A percentile compares a stretch with the other conserved stretches of the same genome.
phyloP scores from a whole-genome alignment of 2,888 invertebrate species.

The Druceiella hillmani region DNA sequence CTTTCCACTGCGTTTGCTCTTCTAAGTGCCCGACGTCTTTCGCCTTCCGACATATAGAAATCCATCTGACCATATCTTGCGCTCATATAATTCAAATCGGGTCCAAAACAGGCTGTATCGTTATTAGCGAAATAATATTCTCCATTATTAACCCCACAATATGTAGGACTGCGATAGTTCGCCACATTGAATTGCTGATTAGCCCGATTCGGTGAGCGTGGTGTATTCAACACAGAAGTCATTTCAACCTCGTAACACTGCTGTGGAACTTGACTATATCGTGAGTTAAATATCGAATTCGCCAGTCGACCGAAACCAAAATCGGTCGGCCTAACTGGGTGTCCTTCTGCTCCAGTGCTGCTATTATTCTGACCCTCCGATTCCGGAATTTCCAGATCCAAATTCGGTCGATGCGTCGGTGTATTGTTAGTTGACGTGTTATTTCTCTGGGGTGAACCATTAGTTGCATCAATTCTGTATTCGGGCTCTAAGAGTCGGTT shows the following conservation, averaged over 20 bases:
- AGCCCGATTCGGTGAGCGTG: too few relatives aligned
- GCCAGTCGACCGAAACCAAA: conserved; percentile 36
- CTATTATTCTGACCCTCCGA: conserved; percentile 11
- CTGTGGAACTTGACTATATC: conserved; percentile 42
- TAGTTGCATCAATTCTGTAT: neutral
- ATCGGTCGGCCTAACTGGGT: conserved; percentile 22
- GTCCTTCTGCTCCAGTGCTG: conserved; percentile 16
- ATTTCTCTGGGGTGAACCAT: too few relatives aligned
- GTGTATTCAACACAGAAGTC: conserved; percentile 32
- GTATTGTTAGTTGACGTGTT: too few relatives aligned
- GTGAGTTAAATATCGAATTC: conserved; percentile 35
- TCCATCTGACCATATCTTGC: too few relatives aligned
- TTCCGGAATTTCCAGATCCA: too few relatives aligned
- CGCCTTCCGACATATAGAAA: conserved; percentile 23
- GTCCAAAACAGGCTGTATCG: conserved; percentile 28
- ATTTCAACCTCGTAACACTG: conserved; percentile 39
- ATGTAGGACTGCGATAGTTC: conserved; percentile 35
- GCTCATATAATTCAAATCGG: conserved; percentile 35
- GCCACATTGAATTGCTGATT: conserved; percentile 22
- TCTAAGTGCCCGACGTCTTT: conserved; percentile 15
- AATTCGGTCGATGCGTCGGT: too few relatives aligned
- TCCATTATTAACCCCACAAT: conserved; percentile 29
- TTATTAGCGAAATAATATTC: conserved; percentile 32
- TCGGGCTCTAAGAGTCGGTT: conserved; percentile 1
- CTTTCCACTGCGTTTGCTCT: conserved; percentile 22